phyloP scores from a whole-genome alignment of 2,888 invertebrate genomes.

The Galerucella calmariensis region DNA sequence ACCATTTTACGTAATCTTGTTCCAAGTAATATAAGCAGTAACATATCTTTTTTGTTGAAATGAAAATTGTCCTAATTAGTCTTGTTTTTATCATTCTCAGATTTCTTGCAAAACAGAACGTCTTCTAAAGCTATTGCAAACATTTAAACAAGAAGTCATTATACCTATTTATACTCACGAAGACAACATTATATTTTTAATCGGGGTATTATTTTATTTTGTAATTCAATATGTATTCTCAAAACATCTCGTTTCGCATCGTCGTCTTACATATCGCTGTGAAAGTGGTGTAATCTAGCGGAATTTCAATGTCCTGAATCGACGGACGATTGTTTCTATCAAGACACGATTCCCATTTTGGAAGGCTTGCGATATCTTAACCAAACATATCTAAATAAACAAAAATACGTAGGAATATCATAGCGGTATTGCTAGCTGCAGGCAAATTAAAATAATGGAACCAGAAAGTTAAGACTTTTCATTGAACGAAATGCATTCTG shows the following conservation, averaged over 20 bases:
- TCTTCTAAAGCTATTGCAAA: too few species aligned
- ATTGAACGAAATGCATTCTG: conserved; percentile 5
- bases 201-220: not conserved
- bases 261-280: conserved; percentile 18
- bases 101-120: too few species aligned
- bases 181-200: conserved; percentile 7
- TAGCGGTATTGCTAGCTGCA: not conserved
- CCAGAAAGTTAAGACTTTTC: not conserved
- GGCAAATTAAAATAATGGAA: conserved; percentile 19
- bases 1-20: too few species aligned
- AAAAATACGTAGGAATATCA: conserved; percentile 27
- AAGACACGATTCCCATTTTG: conserved; percentile 31
- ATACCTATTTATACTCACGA: too few species aligned
- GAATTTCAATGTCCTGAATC: conserved; percentile 40
- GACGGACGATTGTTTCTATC: conserved; percentile 38
- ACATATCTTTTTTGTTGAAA: too few species aligned
- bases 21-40: too few species aligned
- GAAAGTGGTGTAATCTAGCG: conserved; percentile 25
- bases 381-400: conserved; percentile 26
- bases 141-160: too few species aligned
- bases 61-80: too few species aligned
- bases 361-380: conserved; percentile 31
- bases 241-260: not conserved
- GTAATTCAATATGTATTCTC: not conserved
- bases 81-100: too few species aligned